A percentile compares a stretch with the other conserved stretches of the same genome.
Evolutionary conservation across 2,113 vertebrate genomes (phyloP).

Genomic region (Ctenomys sociabilis): DNA sequence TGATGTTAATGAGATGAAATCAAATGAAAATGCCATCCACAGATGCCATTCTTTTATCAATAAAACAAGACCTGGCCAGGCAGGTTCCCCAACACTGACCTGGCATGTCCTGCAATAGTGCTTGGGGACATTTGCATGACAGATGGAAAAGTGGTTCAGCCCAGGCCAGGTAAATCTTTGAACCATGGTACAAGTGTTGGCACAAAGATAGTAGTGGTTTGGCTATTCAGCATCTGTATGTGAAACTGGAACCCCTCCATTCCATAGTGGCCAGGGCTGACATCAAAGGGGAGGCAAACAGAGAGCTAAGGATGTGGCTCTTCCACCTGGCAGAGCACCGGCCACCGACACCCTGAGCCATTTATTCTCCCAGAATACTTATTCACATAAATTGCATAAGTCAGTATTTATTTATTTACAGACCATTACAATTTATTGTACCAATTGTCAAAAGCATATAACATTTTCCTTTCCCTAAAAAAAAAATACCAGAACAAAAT

Average conservation of each 20-base stretch:
- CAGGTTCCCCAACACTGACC: slow-evolving; percentile 44
- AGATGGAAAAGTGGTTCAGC: slow-evolving; percentile 49
- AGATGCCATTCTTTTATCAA: slow-evolving; percentile 68
- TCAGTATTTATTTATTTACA: slow-evolving; percentile 88
- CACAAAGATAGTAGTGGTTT: slow-evolving; percentile 20
- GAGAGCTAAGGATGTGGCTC: slow-evolving; percentile 52
- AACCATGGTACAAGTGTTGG: slow-evolving; percentile 58
- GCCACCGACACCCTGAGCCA: slow-evolving; percentile 64
- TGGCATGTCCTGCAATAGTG: slow-evolving; percentile 61
- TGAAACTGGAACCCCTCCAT: slow-evolving; percentile 66
- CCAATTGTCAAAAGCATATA: slow-evolving; percentile 85
- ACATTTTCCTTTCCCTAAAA: slow-evolving; percentile 82
- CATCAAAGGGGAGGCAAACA: slow-evolving; percentile 69
- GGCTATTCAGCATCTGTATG: slow-evolving; percentile 4
- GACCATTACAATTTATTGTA: slow-evolving; percentile 89
- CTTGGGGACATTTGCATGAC: slow-evolving; percentile 62
- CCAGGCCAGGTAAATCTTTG: background rate
- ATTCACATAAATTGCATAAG: slow-evolving; percentile 81
- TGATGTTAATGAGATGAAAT: slow-evolving; percentile 76
- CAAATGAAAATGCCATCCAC: slow-evolving; percentile 71
- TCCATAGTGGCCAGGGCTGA: slow-evolving; percentile 56
- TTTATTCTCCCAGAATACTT: slow-evolving; percentile 72
- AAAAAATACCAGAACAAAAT: slow-evolving; percentile 82
- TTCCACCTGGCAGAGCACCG: slow-evolving; percentile 3
- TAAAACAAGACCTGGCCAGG: slow-evolving; percentile 64